Conservation (phyloP, 2,888 invertebrate species). For the Alitta virens region DNA sequence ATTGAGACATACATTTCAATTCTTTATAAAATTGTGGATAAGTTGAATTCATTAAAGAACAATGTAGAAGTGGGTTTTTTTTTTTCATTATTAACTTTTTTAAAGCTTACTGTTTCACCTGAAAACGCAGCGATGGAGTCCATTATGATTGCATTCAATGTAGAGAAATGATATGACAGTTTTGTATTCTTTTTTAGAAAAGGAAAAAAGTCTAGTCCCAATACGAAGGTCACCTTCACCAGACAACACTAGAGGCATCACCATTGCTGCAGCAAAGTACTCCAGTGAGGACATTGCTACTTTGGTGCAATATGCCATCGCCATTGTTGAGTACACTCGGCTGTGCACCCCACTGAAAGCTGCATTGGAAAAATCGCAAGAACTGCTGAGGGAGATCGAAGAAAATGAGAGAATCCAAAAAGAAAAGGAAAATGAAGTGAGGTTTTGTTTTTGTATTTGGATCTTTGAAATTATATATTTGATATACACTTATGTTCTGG, state of each 20-base stretch:
- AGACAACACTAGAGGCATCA: slow-evolving; percentile 42
- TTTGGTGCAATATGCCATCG: slow-evolving; percentile 56
- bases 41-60: no score
- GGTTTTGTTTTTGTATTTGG: not conserved
- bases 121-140: no score
- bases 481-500: no score
- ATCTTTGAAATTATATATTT: no score
- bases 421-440: slow-evolving; percentile 48
- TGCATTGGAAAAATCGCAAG: slow-evolving; percentile 46
- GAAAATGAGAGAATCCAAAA: slow-evolving; percentile 51
- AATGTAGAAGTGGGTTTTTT: no score
- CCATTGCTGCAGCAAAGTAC: slow-evolving; percentile 53
- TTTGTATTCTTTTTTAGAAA: slow-evolving; percentile 13
- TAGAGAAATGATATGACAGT: no score
- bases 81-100: no score
- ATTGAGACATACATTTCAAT: no score
- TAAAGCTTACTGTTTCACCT: no score
- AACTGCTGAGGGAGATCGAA: slow-evolving; percentile 53
- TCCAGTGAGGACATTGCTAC: slow-evolving; percentile 56
- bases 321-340: slow-evolving; percentile 55
- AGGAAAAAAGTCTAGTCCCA: slow-evolving; percentile 26
- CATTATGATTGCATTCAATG: no score
- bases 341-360: slow-evolving; percentile 37
- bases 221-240: slow-evolving; percentile 26
- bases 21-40: no score